Evolutionary conservation across 1,140 invertebrate species (phyloP).

Genomic region (Drosophila mayri): DNA sequence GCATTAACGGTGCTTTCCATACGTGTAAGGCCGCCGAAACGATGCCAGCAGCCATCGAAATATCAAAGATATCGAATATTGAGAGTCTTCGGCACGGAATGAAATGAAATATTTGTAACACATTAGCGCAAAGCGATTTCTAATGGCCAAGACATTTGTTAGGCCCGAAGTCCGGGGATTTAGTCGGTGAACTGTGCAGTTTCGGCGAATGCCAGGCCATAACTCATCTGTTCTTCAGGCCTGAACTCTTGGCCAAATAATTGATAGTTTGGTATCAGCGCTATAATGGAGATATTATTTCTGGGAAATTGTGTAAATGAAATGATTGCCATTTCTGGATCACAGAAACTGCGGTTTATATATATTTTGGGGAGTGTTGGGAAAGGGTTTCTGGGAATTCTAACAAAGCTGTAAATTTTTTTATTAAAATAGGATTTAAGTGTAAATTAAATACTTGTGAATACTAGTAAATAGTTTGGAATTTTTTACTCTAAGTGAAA

Average conservation of each 20-base stretch:
- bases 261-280: conserved; percentile 42
- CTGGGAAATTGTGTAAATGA: conserved; percentile 47
- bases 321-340: conserved; percentile 32
- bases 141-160: conserved; percentile 73
- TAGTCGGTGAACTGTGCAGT: conserved; percentile 40
- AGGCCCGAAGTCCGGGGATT: conserved; percentile 52
- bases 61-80: conserved; percentile 16
- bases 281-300: conserved; percentile 46
- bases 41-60: conserved; percentile 31
- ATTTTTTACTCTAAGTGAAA: conserved; percentile 3
- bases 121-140: conserved; percentile 78
- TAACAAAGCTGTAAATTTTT: neutral
- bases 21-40: conserved; percentile 45
- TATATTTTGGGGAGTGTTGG: conserved; percentile 19
- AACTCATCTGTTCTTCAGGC: conserved; percentile 39
- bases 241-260: conserved; percentile 24
- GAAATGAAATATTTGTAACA: conserved; percentile 80
- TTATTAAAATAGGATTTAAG: neutral
- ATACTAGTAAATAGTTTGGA: neutral
- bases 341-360: conserved; percentile 4
- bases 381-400: neutral
- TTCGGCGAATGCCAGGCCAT: conserved; percentile 41
- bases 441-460: neutral
- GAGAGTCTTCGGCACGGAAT: conserved; percentile 25
- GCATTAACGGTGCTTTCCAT: conserved; percentile 77